Conservation (phyloP, 2,797 vertebrate genomes). For the Alosa sapidissima region DNA sequence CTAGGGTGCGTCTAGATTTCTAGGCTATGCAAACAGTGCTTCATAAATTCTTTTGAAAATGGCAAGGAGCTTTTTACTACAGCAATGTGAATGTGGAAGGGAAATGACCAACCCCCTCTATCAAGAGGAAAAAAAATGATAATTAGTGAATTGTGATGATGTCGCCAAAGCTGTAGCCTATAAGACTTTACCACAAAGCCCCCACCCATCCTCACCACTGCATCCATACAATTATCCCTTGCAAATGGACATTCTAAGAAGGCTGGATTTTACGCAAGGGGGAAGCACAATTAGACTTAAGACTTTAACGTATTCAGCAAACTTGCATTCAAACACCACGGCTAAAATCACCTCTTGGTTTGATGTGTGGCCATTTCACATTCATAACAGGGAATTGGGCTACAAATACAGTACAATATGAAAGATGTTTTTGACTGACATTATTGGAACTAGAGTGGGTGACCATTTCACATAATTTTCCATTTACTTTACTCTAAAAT, state of each 20-base stretch:
- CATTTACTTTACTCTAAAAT: not conserved
- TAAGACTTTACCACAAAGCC: not conserved
- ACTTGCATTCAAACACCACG: slow-evolving; percentile 25
- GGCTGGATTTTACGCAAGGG: slow-evolving; percentile 9
- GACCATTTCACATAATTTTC: not conserved
- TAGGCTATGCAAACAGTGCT: not conserved
- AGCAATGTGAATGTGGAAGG: not conserved
- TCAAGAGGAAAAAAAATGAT: not conserved
- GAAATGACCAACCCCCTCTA: not conserved
- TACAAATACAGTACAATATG: no score
- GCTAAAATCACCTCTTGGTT: not conserved
- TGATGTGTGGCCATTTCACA: not conserved
- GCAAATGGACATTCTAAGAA: not conserved
- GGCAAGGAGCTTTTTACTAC: not conserved
- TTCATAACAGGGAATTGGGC: not conserved
- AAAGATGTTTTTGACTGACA: not conserved
- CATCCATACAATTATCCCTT: not conserved
- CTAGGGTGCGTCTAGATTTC: no score
- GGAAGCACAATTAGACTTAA: slow-evolving; percentile 5
- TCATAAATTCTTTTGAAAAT: not conserved
- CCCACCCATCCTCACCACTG: not conserved
- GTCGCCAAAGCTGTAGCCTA: not conserved
- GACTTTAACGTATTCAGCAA: not conserved
- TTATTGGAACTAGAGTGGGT: not conserved
- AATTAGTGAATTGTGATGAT: not conserved